phyloP scores from a whole-genome alignment of 2,888 invertebrate genomes.

The Ophonus ardosiacus region DNA sequence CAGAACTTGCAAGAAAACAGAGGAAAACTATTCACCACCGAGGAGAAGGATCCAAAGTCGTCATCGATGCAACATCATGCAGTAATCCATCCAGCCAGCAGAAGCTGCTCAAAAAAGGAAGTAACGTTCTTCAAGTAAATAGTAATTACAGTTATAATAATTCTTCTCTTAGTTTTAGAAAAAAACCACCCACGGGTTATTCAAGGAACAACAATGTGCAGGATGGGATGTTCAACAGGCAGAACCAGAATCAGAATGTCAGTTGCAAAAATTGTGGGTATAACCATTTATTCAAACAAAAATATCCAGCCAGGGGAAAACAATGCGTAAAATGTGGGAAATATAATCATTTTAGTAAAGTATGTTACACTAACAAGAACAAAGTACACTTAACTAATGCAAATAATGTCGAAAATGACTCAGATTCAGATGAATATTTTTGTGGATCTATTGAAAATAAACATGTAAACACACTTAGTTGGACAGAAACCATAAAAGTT shows the following conservation, averaged over 20 bases:
- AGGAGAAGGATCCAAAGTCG: not conserved
- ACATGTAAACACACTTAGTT: not conserved
- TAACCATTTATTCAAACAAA: not conserved
- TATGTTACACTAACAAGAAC: not conserved
- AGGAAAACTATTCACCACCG: not conserved
- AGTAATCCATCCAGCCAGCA: not conserved
- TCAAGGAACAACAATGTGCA: not conserved
- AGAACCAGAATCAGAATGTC: not conserved
- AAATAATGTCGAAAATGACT: not conserved
- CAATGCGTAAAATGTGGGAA: not conserved
- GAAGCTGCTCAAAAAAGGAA: not conserved
- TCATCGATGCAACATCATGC: not conserved
- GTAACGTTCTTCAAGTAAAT: not conserved
- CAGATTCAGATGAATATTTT: not conserved
- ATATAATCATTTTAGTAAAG: not conserved
- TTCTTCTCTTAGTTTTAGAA: no score
- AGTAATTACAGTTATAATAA: not conserved
- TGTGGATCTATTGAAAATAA: not conserved
- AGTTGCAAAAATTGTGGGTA: not conserved
- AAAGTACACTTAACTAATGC: not conserved
- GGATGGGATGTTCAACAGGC: not conserved
- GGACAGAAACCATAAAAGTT: not conserved
- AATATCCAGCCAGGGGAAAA: not conserved
- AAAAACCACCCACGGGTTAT: no score
- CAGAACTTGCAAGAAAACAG: slow-evolving; percentile 12